A percentile compares a stretch with the other conserved stretches of the same genome.
Evolutionary conservation across 2,113 vertebrate species (phyloP).

Genomic region (Archocentrus centrarchus): DNA sequence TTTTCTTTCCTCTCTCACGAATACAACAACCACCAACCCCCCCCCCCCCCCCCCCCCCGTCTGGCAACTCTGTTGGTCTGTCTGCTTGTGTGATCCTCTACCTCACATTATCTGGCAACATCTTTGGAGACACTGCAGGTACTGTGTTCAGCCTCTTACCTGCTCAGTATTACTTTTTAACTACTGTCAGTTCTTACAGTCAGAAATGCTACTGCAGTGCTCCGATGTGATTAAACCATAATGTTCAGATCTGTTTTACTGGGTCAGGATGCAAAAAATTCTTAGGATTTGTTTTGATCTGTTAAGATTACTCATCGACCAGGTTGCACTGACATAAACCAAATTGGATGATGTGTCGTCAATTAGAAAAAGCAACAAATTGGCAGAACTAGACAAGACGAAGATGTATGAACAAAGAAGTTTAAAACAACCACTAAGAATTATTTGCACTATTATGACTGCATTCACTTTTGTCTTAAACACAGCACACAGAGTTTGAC

Average conservation of each 20-base stretch:
- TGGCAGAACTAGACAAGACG: neutral
- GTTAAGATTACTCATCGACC: neutral
- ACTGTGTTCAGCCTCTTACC: conserved; percentile 47
- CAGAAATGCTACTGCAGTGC: conserved; percentile 45
- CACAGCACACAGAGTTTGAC: conserved; percentile 54
- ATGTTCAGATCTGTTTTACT: conserved; percentile 8
- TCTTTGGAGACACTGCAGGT: conserved; percentile 54
- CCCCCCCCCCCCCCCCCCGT: conserved; percentile 42
- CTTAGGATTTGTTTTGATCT: conserved; percentile 35
- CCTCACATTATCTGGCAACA: conserved; percentile 83
- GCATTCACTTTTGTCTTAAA: conserved; percentile 67
- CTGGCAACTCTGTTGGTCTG: conserved; percentile 51
- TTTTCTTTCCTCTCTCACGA: conserved; percentile 20
- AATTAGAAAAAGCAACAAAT: neutral
- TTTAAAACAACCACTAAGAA: conserved; percentile 34
- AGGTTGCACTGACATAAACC: neutral
- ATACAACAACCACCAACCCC: conserved; percentile 46
- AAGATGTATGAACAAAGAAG: neutral
- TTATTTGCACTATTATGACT: conserved; percentile 41
- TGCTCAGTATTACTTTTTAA: conserved; percentile 59
- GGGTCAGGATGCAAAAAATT: conserved; percentile 50
- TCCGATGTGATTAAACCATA: conserved; percentile 41
- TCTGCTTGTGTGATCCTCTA: conserved; percentile 84
- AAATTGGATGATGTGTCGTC: conserved; percentile 13
- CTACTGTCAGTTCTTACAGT: conserved; percentile 49